Evolutionary conservation across 2,113 vertebrate genomes (phyloP).

Genomic region (Ondatra zibethicus): DNA sequence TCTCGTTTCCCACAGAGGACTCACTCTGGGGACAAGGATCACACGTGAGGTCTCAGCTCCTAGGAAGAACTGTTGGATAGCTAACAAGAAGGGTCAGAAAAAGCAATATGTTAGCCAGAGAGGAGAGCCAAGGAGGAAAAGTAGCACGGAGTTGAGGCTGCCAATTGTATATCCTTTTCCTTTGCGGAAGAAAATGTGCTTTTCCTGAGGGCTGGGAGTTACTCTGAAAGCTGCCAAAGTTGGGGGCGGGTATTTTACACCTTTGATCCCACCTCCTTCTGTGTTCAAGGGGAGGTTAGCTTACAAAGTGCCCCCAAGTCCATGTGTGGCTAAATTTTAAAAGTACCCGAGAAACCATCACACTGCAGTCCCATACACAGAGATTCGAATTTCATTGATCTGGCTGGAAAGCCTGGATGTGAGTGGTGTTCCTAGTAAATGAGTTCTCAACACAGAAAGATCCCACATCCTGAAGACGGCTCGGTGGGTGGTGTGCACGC

Average conservation of each 20-base stretch:
- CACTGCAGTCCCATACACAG: neutral
- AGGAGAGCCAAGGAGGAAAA: neutral
- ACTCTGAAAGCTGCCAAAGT: neutral
- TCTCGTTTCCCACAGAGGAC: neutral
- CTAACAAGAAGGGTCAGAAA: neutral
- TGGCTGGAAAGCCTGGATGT: neutral
- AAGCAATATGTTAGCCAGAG: neutral
- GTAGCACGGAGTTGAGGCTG: neutral
- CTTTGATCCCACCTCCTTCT: neutral
- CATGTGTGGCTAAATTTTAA: neutral
- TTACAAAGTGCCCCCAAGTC: neutral
- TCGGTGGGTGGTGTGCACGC: neutral
- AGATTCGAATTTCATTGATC: neutral
- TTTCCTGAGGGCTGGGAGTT: neutral
- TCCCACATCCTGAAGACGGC: neutral
- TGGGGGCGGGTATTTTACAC: neutral
- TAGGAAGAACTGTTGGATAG: neutral
- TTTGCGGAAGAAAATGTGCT: neutral
- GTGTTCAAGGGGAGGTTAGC: neutral
- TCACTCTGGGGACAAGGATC: neutral
- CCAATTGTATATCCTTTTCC: neutral
- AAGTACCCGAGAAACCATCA: neutral
- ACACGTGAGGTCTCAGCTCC: neutral
- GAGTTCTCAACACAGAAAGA: neutral
- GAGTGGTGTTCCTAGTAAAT: neutral